Evolutionary conservation across 2,113 vertebrate species (phyloP).

Genomic region (Calidris pugnax): DNA sequence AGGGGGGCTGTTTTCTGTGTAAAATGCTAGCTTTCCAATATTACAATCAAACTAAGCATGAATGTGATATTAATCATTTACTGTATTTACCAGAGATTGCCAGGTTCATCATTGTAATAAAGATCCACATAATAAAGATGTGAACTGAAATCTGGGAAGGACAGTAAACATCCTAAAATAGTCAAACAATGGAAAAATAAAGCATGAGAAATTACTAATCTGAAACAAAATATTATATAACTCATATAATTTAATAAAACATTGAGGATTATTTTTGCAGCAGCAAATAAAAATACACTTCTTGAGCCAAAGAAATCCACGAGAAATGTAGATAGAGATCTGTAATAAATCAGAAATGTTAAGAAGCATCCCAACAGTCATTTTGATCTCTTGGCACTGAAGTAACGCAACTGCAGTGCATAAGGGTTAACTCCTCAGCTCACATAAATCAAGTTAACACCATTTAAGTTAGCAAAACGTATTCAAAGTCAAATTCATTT

Average conservation of each 20-base stretch:
- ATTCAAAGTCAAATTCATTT: slow-evolving; percentile 66
- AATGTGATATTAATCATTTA: neutral
- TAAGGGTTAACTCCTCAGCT: slow-evolving; percentile 57
- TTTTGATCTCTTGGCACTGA: neutral
- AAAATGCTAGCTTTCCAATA: neutral
- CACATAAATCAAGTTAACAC: slow-evolving; percentile 65
- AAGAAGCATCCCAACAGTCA: neutral
- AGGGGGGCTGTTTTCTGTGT: neutral
- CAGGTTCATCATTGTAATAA: neutral
- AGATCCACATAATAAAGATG: neutral
- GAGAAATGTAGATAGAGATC: neutral
- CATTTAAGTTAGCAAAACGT: slow-evolving; percentile 60
- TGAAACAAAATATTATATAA: neutral
- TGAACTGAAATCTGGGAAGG: neutral
- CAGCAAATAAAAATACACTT: neutral
- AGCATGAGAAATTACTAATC: neutral
- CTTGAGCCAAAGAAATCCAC: neutral
- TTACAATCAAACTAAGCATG: neutral
- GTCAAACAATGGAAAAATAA: neutral
- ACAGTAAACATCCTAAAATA: neutral
- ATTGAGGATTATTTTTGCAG: neutral
- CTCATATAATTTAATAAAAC: neutral
- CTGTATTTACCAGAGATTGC: neutral
- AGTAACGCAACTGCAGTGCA: neutral
- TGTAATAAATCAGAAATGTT: slow-evolving; percentile 10